A percentile compares a stretch with the other conserved stretches of the same genome.
These are phyloP conservation scores for Pelecanoides urinatrix DNA, from an alignment of 2,113 vertebrate species.

Conservation along the genomic window DNA sequence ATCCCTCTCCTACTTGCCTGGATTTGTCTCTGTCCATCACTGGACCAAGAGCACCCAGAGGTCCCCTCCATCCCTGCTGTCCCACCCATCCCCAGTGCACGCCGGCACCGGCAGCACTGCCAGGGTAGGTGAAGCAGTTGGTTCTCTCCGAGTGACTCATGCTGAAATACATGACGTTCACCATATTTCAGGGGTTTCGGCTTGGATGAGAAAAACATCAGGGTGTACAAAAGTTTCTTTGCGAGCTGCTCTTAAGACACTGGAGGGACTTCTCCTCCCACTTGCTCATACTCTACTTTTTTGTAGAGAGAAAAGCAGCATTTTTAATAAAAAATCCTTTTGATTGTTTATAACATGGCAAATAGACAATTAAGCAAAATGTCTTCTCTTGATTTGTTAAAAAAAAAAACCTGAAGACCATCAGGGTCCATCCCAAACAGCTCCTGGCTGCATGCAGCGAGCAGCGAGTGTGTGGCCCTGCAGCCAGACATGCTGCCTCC, in stretches of 20 bases:
- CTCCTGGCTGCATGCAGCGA: not conserved
- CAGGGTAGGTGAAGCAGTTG: not conserved
- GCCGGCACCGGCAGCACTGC: not conserved
- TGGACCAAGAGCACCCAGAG: not conserved
- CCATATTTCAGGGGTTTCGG: slow-evolving; percentile 10
- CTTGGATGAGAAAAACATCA: slow-evolving; percentile 17
- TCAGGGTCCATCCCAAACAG: not conserved
- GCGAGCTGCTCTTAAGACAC: not conserved
- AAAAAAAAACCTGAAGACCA: not conserved
- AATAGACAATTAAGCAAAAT: not conserved
- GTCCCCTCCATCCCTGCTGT: not conserved
- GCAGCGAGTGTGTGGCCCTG: not conserved
- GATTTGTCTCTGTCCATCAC: not conserved
- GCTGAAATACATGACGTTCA: slow-evolving; percentile 1
- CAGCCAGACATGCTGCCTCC: not conserved
- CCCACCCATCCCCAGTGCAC: rapidly evolving
- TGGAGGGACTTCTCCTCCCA: not conserved
- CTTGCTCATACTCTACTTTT: not conserved
- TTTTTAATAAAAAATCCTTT: not conserved
- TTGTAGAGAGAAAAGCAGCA: not conserved
- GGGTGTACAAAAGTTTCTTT: not conserved
- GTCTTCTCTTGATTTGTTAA: not conserved
- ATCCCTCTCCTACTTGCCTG: not conserved
- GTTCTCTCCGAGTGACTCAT: not conserved
- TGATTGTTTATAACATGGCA: not conserved